Base-by-base conservation (phyloP, 2,797 vertebrate species). In the Premnoplex brunnescens region DNA sequence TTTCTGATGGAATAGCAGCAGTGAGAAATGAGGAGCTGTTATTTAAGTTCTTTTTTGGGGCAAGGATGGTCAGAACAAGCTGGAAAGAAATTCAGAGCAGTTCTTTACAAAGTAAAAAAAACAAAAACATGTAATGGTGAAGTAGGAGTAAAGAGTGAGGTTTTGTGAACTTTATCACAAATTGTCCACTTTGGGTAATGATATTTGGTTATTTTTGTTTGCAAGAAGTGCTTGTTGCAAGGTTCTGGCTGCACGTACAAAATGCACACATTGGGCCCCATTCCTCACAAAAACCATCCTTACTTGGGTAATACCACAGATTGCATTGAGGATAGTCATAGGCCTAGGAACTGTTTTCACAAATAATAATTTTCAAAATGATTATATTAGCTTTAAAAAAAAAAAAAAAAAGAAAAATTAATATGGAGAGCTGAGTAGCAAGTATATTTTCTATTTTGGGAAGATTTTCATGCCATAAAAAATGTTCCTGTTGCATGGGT, bases 1-100 rank as follows among this genome's bases (percentile, higher is more conserved):
- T 86, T 92, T 84, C 60, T 82, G 55, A 80, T 78, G n/a, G 74
- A 96, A 82, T 17, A 91, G 48, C 20, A 68, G 34, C 41, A 85
- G 12, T 1, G 3, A 91, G 66, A 67, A 92, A 62, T 36, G 17
- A 79, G 62, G 18, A 95, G 12, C 55, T 73, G 46, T 36, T 93
- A 39, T 89, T 73, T 82, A 59, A 73, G 56, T 72, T 79, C 27
- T n/a, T 62, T 66, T 24, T 41, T 6, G 16, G 26, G 68, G 9
- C 32, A 81, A 63, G 71, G n/a, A 12, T 75, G 32, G 24, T 82
- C 58, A 91, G 73, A 88, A 73, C 21, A 90, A 75, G 20, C 10
- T 83, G 73, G 19, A 75, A 93, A 58, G 34, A 93, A 71, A 85
- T 55, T 76, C 22, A 54, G 16, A n/a, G 48, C 26, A 26, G 8